These are phyloP conservation scores for Lutjanus argentimaculatus DNA, from an alignment of 2,797 vertebrate genomes.

Conservation along the genomic window DNA sequence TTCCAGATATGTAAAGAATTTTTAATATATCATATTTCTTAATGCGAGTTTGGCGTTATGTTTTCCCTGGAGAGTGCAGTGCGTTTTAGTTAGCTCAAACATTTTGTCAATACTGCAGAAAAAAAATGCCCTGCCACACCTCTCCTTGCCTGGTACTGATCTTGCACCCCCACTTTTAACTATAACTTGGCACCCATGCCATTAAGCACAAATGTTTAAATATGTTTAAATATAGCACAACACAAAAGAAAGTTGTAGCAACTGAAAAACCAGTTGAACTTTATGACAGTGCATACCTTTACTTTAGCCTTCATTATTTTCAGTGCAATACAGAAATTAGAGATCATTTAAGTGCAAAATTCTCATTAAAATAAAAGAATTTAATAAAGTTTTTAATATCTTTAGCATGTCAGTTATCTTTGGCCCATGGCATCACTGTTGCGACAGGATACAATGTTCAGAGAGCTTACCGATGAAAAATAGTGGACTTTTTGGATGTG, in stretches of 20 bases:
- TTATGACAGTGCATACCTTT: too few relatives aligned
- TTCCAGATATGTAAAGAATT: too few relatives aligned
- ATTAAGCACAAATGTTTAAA: constrained; percentile 1
- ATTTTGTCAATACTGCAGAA: too few relatives aligned
- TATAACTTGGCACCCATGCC: neutral
- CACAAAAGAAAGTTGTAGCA: neutral
- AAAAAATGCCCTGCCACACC: too few relatives aligned
- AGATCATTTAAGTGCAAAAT: neutral
- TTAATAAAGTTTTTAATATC: neutral
- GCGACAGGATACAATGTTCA: constrained; percentile 18
- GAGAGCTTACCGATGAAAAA: constrained; percentile 34
- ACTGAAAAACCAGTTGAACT: neutral
- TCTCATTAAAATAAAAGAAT: neutral
- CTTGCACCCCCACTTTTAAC: too few relatives aligned
- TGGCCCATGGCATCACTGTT: neutral
- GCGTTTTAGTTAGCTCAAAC: too few relatives aligned
- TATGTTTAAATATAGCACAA: neutral
- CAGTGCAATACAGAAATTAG: neutral
- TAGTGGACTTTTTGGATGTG: constrained; percentile 39
- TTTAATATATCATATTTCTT: too few relatives aligned
- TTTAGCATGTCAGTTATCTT: constrained; percentile 11
- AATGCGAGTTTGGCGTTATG: too few relatives aligned
- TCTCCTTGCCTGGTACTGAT: too few relatives aligned
- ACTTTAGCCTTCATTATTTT: neutral
- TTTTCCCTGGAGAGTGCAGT: too few relatives aligned